phyloP scores from a whole-genome alignment of 2,888 invertebrate species.

The Drosophila emarginata region DNA sequence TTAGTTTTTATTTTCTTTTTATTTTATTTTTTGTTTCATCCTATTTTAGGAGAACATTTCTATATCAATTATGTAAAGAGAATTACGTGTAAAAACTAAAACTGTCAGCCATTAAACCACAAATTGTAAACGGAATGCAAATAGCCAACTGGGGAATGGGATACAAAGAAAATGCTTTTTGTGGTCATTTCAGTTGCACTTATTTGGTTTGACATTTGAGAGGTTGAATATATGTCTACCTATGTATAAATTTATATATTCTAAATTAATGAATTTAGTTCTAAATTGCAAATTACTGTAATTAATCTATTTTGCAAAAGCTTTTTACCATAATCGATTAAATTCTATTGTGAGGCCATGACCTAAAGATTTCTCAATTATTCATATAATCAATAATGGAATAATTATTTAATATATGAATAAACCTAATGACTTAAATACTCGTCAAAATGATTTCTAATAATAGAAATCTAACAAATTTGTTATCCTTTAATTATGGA shows the following conservation, averaged over 20 bases:
- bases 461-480: too few species aligned
- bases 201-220: constrained; percentile 48
- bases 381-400: neutral
- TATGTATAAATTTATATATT: neutral
- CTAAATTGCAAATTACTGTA: neutral
- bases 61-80: constrained; percentile 29
- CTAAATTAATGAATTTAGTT: neutral
- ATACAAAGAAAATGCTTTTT: constrained; percentile 31
- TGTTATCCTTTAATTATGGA: too few species aligned
- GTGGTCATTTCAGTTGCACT: constrained; percentile 38
- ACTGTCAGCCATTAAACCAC: constrained; percentile 51
- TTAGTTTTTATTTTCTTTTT: constrained; percentile 37
- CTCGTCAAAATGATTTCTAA: too few species aligned
- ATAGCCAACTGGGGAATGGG: neutral
- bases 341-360: neutral
- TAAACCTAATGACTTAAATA: too few species aligned
- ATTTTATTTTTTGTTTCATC: constrained; percentile 55
- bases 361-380: neutral
- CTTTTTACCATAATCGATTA: neutral
- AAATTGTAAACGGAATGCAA: constrained; percentile 29
- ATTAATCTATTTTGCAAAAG: neutral
- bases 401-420: neutral
- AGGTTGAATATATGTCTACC: neutral
- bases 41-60: constrained; percentile 8
- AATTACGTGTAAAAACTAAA: constrained; percentile 28